A percentile compares a stretch with the other conserved stretches of the same genome.
Conservation (phyloP, 1,140 invertebrate species). For the Tetranychus cinnabarinus region DNA sequence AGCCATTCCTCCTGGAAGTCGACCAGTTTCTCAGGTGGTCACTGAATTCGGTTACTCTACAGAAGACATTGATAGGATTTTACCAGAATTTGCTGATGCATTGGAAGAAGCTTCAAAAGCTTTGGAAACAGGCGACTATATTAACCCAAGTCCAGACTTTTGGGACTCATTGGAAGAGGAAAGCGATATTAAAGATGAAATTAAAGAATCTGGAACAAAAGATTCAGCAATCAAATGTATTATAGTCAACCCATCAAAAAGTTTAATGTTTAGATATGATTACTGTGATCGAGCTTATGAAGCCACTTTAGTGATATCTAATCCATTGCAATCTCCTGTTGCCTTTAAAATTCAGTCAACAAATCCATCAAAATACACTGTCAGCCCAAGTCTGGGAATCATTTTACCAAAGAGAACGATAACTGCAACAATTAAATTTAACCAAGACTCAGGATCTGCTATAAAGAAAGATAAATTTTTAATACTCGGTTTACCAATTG, state of each 20-base stretch:
- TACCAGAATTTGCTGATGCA: conserved; percentile 1
- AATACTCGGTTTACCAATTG: neutral
- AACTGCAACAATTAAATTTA: neutral
- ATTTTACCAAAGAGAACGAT: neutral
- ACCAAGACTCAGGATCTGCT: no score
- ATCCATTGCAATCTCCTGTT: neutral
- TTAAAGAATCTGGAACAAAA: neutral
- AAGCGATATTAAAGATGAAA: neutral
- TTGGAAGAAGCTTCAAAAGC: conserved; percentile 1
- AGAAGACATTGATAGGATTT: neutral
- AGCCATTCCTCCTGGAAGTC: neutral
- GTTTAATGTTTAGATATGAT: neutral
- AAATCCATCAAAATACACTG: neutral
- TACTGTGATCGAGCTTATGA: neutral
- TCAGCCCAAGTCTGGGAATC: conserved; percentile 1
- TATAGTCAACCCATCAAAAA: neutral
- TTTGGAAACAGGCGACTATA: neutral
- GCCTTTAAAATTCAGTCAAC: conserved; percentile 8
- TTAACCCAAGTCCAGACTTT: neutral
- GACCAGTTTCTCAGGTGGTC: neutral
- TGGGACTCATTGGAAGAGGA: neutral
- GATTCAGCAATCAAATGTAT: no score
- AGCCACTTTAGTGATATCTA: neutral
- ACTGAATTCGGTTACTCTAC: neutral
- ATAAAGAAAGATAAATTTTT: neutral